phyloP scores from a whole-genome alignment of 1,140 invertebrate species.

The Drosophila albomicans region DNA sequence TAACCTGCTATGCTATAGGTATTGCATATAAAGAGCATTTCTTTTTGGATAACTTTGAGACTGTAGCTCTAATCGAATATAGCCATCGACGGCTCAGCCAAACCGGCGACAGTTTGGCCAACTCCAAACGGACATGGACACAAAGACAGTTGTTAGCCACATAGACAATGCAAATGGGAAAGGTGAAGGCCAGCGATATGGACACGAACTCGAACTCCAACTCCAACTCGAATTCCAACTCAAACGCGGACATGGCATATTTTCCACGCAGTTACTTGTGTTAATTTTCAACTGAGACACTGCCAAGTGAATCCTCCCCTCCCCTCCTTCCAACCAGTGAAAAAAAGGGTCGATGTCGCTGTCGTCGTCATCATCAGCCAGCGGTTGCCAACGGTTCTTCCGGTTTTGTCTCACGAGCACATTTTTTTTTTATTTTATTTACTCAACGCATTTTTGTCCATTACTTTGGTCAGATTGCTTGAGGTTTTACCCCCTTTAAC shows the following conservation, averaged over 20 bases:
- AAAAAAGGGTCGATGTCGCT: slow-evolving; percentile 56
- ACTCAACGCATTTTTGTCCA: slow-evolving; percentile 62
- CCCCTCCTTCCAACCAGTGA: too few relatives aligned
- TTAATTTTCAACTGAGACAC: slow-evolving; percentile 56
- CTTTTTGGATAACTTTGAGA: slow-evolving; percentile 13
- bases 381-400: slow-evolving; percentile 45
- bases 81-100: slow-evolving; percentile 29
- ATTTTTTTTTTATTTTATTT: slow-evolving; percentile 48
- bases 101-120: slow-evolving; percentile 45
- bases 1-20: too few relatives aligned
- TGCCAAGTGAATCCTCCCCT: too few relatives aligned
- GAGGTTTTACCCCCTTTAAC: slow-evolving; percentile 27
- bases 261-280: slow-evolving; percentile 76
- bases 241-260: slow-evolving; percentile 67
- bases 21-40: too few relatives aligned
- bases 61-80: slow-evolving; percentile 35
- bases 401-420: slow-evolving; percentile 58
- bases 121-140: slow-evolving; percentile 33
- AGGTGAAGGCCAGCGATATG: slow-evolving; percentile 1
- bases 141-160: not conserved
- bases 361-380: slow-evolving; percentile 17
- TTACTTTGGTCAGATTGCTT: slow-evolving; percentile 60
- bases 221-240: not conserved
- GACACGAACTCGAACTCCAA: not conserved
- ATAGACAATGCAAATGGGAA: slow-evolving; percentile 1